Conservation (phyloP, 35 echinoderm and acorn worm genomes). For the Apostichopus californicus region DNA sequence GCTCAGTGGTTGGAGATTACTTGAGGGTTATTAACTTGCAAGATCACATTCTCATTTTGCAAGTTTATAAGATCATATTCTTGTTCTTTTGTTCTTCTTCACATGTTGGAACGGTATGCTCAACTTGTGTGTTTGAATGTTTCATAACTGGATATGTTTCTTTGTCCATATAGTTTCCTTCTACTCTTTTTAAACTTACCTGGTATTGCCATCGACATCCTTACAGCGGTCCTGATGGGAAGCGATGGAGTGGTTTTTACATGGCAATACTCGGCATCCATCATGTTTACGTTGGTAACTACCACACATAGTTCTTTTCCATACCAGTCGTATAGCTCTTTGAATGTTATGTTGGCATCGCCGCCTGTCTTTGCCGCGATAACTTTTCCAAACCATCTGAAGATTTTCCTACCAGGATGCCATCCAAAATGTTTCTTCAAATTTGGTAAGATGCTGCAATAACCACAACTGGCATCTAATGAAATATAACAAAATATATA, state of each 20-base stretch:
- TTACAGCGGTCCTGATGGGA: conserved; percentile 71
- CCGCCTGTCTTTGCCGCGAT: conserved; percentile 55
- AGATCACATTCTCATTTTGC: no score
- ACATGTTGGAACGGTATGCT: no score
- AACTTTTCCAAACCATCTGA: conserved; percentile 82
- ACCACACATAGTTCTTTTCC: conserved; percentile 80
- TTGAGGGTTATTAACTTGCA: no score
- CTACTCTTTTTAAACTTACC: conserved; percentile 43
- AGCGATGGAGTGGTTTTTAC: conserved; percentile 92
- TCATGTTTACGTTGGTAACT: conserved; percentile 82
- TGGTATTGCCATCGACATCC: conserved; percentile 95
- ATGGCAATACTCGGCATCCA: conserved; percentile 93
- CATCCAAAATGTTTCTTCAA: conserved; percentile 81
- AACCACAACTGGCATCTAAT: conserved; percentile 78
- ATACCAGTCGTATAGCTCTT: conserved; percentile 71
- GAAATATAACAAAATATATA: no score
- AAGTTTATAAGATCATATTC: no score
- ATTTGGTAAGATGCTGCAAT: conserved; percentile 82
- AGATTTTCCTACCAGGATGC: conserved; percentile 83
- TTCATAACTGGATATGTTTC: no score
- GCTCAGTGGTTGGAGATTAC: no score
- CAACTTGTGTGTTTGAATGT: no score
- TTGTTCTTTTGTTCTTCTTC: no score
- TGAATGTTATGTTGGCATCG: conserved; percentile 74
- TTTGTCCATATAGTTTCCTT: not conserved